phyloP scores from a whole-genome alignment of 2,888 invertebrate genomes.

The Clistopyga incitator region DNA sequence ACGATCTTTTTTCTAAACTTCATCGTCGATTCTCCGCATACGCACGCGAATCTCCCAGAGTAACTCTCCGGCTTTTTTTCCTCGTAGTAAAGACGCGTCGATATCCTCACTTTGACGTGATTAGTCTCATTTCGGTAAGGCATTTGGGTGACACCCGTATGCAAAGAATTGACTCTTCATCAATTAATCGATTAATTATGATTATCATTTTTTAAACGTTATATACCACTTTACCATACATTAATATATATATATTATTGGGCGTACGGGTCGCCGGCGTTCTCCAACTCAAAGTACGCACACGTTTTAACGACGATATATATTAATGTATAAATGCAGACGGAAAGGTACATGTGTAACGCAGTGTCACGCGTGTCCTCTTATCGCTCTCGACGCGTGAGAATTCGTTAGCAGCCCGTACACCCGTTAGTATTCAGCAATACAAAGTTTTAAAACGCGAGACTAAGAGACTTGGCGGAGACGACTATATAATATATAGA shows the following conservation, averaged over 20 bases:
- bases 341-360: constrained; percentile 1
- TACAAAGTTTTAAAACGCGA: constrained; percentile 67
- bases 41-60: constrained; percentile 26
- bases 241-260: constrained; percentile 68
- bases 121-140: constrained; percentile 46
- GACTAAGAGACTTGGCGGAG: constrained; percentile 74
- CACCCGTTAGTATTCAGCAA: constrained; percentile 66
- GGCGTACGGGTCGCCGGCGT: constrained; percentile 45
- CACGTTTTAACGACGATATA: constrained; percentile 49
- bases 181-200: constrained; percentile 46
- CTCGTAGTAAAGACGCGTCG: constrained; percentile 18
- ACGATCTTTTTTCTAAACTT: constrained; percentile 50
- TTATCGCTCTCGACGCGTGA: constrained; percentile 27
- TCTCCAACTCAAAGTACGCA: constrained; percentile 54
- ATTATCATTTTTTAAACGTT: constrained; percentile 54
- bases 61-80: constrained; percentile 29
- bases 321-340: constrained; percentile 35
- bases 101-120: constrained; percentile 5
- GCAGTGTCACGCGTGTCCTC: constrained; percentile 15
- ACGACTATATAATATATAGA: constrained; percentile 71
- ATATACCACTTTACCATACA: constrained; percentile 51
- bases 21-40: constrained; percentile 51
- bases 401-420: constrained; percentile 30
- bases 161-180: constrained; percentile 52
- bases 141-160: constrained; percentile 43